phyloP scores from a whole-genome alignment of 2,113 vertebrate genomes.

The Ondatra zibethicus region DNA sequence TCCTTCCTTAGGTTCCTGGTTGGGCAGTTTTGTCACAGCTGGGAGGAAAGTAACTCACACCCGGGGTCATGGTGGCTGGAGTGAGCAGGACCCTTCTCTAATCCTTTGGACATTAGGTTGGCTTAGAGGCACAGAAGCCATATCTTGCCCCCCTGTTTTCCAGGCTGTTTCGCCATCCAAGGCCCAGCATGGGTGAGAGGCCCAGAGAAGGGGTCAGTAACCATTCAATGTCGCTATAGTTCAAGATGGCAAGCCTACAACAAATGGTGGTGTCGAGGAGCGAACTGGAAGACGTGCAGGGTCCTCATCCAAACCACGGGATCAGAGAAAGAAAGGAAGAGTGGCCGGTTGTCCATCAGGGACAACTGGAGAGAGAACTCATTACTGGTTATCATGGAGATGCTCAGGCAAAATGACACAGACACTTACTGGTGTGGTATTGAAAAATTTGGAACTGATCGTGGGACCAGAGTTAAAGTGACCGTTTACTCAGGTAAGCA shows the following conservation, averaged over 20 bases:
- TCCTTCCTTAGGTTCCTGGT: not conserved
- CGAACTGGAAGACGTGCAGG: accelerated
- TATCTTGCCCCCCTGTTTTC: not conserved
- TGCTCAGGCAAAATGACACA: not conserved
- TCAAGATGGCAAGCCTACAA: accelerated
- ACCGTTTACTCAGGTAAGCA: slow-evolving; percentile 65
- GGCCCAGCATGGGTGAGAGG: not conserved
- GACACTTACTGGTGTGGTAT: slow-evolving; percentile 79
- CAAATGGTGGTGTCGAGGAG: slow-evolving; percentile 81
- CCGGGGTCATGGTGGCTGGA: too few species aligned
- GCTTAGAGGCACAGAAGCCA: not conserved
- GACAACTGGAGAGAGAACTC: not conserved
- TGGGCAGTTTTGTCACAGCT: not conserved
- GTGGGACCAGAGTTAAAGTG: not conserved
- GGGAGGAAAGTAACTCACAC: not conserved
- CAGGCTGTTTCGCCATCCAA: slow-evolving; percentile 62
- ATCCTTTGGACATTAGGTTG: too few species aligned
- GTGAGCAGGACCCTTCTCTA: accelerated
- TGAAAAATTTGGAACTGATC: accelerated
- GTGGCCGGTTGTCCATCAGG: slow-evolving; percentile 46
- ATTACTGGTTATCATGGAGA: slow-evolving; percentile 66
- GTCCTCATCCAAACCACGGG: not conserved
- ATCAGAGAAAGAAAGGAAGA: accelerated
- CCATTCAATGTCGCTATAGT: not conserved
- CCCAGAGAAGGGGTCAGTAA: not conserved